A percentile compares a stretch with the other conserved stretches of the same genome.
These are phyloP conservation scores for Gadopsis bispinosus DNA, from an alignment of 2,797 vertebrate genomes.

Conservation along the genomic window DNA sequence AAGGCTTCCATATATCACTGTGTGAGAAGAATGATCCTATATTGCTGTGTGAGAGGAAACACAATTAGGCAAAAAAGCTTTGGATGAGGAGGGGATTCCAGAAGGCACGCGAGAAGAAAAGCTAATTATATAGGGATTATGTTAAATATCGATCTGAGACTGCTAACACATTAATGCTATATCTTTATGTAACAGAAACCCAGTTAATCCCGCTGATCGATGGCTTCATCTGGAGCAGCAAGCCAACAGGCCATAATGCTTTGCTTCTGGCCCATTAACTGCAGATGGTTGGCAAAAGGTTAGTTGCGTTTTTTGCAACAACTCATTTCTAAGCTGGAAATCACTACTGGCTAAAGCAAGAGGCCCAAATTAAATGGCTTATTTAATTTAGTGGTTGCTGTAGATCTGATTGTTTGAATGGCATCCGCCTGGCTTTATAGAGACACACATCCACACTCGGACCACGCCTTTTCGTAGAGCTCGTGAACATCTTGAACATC, in stretches of 20 bases:
- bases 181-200: constrained; percentile 36
- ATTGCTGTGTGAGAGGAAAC: no score
- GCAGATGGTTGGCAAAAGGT: constrained; percentile 12
- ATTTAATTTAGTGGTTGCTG: neutral
- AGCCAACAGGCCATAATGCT: neutral
- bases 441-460: no score
- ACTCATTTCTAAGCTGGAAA: neutral
- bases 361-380: neutral
- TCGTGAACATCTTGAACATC: neutral
- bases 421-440: neutral
- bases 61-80: no score
- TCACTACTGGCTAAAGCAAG: neutral
- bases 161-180: constrained; percentile 16
- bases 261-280: constrained; percentile 32
- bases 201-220: constrained; percentile 15
- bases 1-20: no score
- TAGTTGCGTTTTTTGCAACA: neutral
- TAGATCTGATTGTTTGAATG: neutral
- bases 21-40: no score
- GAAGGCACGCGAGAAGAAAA: no score
- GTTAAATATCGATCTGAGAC: no score
- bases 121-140: no score
- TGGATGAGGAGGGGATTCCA: no score
- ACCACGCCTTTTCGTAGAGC: neutral
- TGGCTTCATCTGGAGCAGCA: neutral